Evolutionary conservation across 1,140 invertebrate species (phyloP), one percentile per base, ranked within the genome.

Genomic region (Drosophila sucinea): DNA sequence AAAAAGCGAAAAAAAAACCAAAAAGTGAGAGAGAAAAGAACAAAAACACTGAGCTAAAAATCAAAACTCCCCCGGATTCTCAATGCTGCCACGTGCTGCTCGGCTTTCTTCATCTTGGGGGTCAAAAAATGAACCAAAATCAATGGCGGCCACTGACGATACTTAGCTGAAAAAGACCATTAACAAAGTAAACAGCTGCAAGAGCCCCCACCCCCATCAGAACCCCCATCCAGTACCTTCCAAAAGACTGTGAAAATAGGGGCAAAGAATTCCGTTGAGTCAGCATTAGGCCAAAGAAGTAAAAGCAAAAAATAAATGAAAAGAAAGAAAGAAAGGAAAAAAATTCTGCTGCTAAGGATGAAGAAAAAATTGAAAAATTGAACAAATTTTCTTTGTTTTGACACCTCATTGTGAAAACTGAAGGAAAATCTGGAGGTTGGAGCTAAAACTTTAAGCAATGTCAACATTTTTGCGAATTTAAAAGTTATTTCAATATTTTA

Each of bases 151-250:
- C 25, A 58, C 84, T 73, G 77, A 66, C 73, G 78, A 69, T 58
- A 77, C 84, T 89, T 71, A 87, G 80, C 84, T 89, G 84, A 74
- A 87, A 87, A 87, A 87, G 84, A 89, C 84, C 84, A 87, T 87
- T 87, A 87, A 87, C 84, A 89, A 84, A 87, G 84, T 89, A 87
- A 87, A 87, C 84, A 89, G 84, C 84, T 87, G 84, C 80, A 70
- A 77, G 79, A 65, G 67, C 54, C 57, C 44, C 44, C 23, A 23
- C 2, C 38, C 7, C 3, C n/a, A 41, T 40, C 10, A 2, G 8
- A 3, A 1, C n/a, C 25, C 44, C 35, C 35, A 11, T 10, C 4
- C 35, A 38, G 8, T 4, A 3, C 35, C 10, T 3, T 11, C 35
- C 10, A 27, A 51, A 73, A 71, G 76, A 73, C 74, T 70, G 70